Evolutionary conservation across 2,888 invertebrate genomes (phyloP).

Genomic region (Amaurobius ferox): DNA sequence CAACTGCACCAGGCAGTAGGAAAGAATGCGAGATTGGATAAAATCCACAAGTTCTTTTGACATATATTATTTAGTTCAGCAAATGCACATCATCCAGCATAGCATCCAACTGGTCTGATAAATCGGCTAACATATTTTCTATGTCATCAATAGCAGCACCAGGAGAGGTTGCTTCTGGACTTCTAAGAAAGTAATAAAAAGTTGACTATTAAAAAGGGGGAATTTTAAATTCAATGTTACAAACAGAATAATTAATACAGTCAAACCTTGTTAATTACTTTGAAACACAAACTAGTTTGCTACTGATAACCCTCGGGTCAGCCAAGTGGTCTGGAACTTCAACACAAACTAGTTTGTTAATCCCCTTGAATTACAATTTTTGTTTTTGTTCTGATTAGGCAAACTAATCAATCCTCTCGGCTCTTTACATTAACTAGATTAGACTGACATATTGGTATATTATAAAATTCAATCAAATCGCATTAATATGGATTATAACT

Average conservation of each 20-base stretch:
- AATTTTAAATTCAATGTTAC: not conserved
- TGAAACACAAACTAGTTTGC: too few species aligned
- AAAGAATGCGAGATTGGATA: constrained; percentile 22
- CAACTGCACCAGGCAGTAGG: constrained; percentile 61
- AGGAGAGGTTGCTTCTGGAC: constrained; percentile 64
- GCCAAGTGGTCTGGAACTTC: too few species aligned
- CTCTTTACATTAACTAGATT: too few species aligned
- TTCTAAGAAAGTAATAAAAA: constrained; percentile 31
- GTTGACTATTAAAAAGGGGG: not conserved
- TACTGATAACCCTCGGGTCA: not conserved
- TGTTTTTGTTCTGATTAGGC: too few species aligned
- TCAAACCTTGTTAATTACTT: too few species aligned
- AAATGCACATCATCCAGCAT: constrained; percentile 82
- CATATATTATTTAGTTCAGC: constrained; percentile 38
- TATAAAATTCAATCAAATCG: too few species aligned
- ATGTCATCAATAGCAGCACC: constrained; percentile 91
- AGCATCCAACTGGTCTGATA: constrained; percentile 97
- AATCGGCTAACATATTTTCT: constrained; percentile 97
- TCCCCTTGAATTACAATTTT: too few species aligned
- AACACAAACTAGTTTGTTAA: too few species aligned
- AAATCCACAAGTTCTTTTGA: not conserved
- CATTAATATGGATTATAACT: too few species aligned
- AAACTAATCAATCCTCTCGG: too few species aligned
- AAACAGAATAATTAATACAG: not conserved
- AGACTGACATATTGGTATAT: too few species aligned